Evolutionary conservation across 2,113 vertebrate species (phyloP).

Genomic region (Xenopus laevis): DNA sequence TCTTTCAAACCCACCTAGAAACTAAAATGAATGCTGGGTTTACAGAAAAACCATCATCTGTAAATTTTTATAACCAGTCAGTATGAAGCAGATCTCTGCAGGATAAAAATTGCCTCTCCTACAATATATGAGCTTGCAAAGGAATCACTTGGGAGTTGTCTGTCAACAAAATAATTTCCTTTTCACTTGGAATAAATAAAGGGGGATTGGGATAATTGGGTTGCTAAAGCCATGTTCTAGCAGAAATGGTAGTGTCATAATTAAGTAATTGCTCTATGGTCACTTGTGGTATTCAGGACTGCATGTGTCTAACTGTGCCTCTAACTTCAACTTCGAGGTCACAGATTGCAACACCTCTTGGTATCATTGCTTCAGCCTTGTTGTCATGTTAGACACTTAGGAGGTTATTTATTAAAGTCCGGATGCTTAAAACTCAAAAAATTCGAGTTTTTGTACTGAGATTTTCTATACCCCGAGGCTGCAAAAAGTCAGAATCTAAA

Average conservation of each 20-base stretch:
- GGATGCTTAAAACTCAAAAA: too few species aligned
- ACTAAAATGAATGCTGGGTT: background rate
- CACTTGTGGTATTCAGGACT: too few species aligned
- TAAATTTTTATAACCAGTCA: background rate
- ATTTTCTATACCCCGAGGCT: too few species aligned
- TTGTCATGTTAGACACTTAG: too few species aligned
- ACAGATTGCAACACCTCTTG: too few species aligned
- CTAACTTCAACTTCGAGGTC: too few species aligned
- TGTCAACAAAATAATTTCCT: background rate
- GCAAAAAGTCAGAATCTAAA: too few species aligned
- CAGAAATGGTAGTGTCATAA: constrained; percentile 32
- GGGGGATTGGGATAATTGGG: constrained; percentile 32
- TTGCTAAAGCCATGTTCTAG: constrained; percentile 20
- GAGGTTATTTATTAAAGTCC: too few species aligned
- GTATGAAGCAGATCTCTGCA: background rate
- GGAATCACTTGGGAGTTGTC: fast-evolving
- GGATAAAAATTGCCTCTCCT: constrained; percentile 1
- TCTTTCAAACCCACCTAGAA: constrained; percentile 6
- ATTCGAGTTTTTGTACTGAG: too few species aligned
- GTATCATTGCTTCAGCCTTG: too few species aligned
- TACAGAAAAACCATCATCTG: constrained; percentile 17
- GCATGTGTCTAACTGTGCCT: too few species aligned
- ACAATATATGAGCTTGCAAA: constrained; percentile 9
- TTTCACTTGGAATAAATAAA: constrained; percentile 19
- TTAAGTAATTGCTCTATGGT: constrained; percentile 10